These are phyloP conservation scores for Oopsacas minuta DNA, from an alignment of 37 sponge, comb jelly and placozoan genomes.

Conservation along the genomic window DNA sequence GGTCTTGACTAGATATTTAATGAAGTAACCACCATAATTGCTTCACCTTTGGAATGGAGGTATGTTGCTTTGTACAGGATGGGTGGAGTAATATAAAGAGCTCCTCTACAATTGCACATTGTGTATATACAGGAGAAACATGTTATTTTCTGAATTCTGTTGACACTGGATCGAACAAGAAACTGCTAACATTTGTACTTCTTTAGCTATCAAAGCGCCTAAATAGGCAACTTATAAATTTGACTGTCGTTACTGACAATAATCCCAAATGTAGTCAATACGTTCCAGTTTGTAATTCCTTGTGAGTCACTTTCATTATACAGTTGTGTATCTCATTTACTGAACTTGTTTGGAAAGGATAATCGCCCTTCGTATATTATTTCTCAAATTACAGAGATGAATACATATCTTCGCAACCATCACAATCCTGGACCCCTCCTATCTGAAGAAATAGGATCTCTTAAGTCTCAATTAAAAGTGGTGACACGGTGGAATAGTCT, in stretches of 20 bases:
- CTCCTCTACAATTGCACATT: not conserved
- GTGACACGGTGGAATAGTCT: not conserved
- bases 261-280: constrained; percentile 6
- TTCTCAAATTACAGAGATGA: constrained; percentile 2
- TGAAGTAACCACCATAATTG: not conserved
- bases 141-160: not conserved
- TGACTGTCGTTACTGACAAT: constrained; percentile 19
- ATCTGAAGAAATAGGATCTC: constrained; percentile 15
- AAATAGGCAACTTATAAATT: constrained; percentile 14
- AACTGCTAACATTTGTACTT: not conserved
- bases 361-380: not conserved
- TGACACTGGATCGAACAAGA: not conserved
- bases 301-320: not conserved
- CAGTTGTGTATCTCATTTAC: constrained; percentile 8
- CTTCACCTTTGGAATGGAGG: not conserved
- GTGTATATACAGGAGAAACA: not conserved
- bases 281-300: not conserved
- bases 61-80: not conserved
- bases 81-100: not conserved
- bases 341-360: constrained; percentile 13
- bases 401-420: constrained; percentile 8
- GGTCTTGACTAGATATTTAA: not conserved
- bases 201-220: constrained; percentile 13
- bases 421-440: constrained; percentile 17
- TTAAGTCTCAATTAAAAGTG: constrained; percentile 8